These are phyloP conservation scores for Pangasius mekongensis DNA, from an alignment of 2,797 vertebrate genomes.

Conservation along the genomic window DNA sequence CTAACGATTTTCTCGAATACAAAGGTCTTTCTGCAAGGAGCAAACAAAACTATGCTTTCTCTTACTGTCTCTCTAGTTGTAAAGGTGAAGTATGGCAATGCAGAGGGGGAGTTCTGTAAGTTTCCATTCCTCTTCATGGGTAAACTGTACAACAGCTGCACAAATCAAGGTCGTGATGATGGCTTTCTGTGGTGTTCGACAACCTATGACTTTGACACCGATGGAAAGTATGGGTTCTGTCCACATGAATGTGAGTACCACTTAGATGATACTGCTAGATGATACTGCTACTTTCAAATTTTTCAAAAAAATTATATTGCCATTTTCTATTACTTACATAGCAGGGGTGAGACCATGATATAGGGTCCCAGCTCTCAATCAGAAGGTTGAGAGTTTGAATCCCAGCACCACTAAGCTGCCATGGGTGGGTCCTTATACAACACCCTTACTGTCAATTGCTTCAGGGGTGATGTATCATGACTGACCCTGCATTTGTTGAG, in stretches of 20 bases:
- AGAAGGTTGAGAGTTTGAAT: neutral
- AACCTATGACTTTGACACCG: conserved; percentile 90
- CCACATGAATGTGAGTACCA: conserved; percentile 92
- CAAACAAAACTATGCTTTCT: conserved; percentile 3
- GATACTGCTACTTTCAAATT: neutral
- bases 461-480: neutral
- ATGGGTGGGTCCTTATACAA: neutral
- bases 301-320: neutral
- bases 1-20: neutral
- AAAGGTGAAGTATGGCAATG: conserved; percentile 94
- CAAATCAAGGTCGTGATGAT: conserved; percentile 87
- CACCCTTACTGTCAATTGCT: neutral
- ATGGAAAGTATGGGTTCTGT: conserved; percentile 97
- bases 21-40: neutral
- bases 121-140: conserved; percentile 95
- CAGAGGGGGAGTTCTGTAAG: conserved; percentile 95
- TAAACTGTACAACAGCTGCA: conserved; percentile 92
- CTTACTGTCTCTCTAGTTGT: conserved; percentile 79
- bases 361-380: neutral
- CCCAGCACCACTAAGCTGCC: neutral
- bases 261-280: neutral
- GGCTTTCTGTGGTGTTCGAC: conserved; percentile 98
- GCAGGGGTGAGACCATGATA: neutral
- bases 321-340: neutral
- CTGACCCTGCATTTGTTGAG: neutral